Percentiles rank a stretch among this genome's conserved stretches.
phyloP scores from a whole-genome alignment of 2,888 invertebrate genomes.

The Cyaniris semiargus region DNA sequence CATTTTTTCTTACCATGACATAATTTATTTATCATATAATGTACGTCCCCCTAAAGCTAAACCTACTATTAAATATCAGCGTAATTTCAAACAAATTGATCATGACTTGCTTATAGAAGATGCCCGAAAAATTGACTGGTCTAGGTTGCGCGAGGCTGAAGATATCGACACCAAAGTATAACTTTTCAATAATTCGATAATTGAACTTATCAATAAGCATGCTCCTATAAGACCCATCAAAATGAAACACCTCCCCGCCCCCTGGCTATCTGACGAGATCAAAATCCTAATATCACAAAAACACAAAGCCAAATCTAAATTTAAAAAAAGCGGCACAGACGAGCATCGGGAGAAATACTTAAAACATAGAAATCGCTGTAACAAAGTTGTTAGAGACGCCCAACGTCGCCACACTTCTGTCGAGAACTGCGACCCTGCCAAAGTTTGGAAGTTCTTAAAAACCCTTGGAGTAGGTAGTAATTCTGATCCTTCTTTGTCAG shows the following conservation, averaged over 20 bases:
- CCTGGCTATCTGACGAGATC: conserved; percentile 34
- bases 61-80: not conserved
- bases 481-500: not conserved
- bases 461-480: conserved; percentile 14
- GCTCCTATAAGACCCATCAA: conserved; percentile 25
- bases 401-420: no score
- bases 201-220: not conserved
- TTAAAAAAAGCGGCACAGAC: conserved; percentile 1
- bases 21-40: not conserved
- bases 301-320: conserved; percentile 17
- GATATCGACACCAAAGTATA: not conserved
- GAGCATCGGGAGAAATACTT: no score
- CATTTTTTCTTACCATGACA: not conserved
- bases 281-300: conserved; percentile 1
- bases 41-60: not conserved
- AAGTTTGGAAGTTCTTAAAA: conserved; percentile 20
- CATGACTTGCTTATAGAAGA: not conserved
- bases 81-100: not conserved
- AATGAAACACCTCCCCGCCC: conserved; percentile 37
- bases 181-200: not conserved
- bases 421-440: not conserved
- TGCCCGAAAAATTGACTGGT: not conserved
- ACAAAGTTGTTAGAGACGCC: no score
- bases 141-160: not conserved
- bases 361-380: no score